Conservation (phyloP, 2,888 invertebrate genomes). For the Zaprionus bogoriensis region DNA sequence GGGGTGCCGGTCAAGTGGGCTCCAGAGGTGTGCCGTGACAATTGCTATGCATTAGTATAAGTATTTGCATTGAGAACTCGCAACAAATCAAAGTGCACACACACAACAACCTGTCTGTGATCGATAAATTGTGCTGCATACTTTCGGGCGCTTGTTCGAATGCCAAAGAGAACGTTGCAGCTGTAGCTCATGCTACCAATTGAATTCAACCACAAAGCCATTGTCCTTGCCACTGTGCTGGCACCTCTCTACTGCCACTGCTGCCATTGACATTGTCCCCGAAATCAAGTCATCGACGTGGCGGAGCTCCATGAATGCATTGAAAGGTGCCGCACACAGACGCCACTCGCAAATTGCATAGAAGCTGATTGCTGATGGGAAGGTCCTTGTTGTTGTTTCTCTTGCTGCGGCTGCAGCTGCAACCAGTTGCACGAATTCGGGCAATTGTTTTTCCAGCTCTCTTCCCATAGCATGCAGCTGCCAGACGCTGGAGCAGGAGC, state of each 20-base stretch:
- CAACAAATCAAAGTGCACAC: constrained; percentile 15
- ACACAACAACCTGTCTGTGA: background rate
- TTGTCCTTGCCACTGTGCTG: constrained; percentile 10
- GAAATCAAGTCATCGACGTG: constrained; percentile 18
- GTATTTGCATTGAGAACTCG: constrained; percentile 3
- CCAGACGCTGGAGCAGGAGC: constrained; percentile 41
- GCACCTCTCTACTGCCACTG: background rate
- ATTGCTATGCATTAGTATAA: constrained; percentile 8
- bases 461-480: constrained; percentile 43
- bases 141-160: constrained; percentile 12
- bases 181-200: constrained; percentile 13
- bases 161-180: constrained; percentile 2
- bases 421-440: constrained; percentile 43
- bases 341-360: constrained; percentile 38
- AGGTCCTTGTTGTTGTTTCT: too few species aligned
- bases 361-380: constrained; percentile 21
- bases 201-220: constrained; percentile 37
- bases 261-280: background rate
- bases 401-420: constrained; percentile 22
- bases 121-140: constrained; percentile 16
- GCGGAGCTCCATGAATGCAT: background rate
- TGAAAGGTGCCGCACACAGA: constrained; percentile 22
- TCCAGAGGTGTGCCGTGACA: background rate
- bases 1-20: background rate
- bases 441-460: constrained; percentile 34